These are phyloP conservation scores for Rhingia campestris DNA, from an alignment of 2,888 invertebrate genomes.

Conservation along the genomic window DNA sequence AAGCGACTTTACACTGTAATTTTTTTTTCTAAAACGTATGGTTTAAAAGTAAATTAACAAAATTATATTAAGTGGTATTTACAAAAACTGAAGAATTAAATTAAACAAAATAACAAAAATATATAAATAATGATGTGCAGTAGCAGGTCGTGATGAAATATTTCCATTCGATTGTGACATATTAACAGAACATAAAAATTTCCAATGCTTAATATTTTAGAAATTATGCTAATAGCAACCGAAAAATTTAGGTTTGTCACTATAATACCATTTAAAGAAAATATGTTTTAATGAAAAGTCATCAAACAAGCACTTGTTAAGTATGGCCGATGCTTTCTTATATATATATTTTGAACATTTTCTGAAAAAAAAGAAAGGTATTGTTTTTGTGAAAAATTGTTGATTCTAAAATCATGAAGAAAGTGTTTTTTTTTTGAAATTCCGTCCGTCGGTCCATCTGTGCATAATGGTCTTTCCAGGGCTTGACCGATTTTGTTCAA, in stretches of 20 bases:
- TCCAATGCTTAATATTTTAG: conserved; percentile 39
- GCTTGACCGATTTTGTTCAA: no score
- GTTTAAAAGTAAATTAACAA: conserved; percentile 7
- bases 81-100: conserved; percentile 41
- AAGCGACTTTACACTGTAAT: conserved; percentile 7
- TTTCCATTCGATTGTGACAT: conserved; percentile 61
- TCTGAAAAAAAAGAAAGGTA: neutral
- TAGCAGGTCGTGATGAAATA: conserved; percentile 58
- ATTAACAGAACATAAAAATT: conserved; percentile 38
- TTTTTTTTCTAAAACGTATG: conserved; percentile 13
- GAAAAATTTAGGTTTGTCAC: conserved; percentile 60
- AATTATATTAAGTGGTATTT: conserved; percentile 32
- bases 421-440: no score
- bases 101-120: neutral
- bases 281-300: conserved; percentile 81
- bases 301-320: conserved; percentile 79
- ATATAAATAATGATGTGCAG: conserved; percentile 50
- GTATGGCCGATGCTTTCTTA: conserved; percentile 61
- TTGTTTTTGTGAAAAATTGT: neutral
- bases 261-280: conserved; percentile 82
- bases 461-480: no score
- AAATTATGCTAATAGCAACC: conserved; percentile 62
- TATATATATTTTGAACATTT: neutral
- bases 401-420: neutral
- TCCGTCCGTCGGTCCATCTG: no score